Evolutionary conservation across 2,888 invertebrate genomes (phyloP), one percentile per base, ranked within the genome.

Genomic region (Oscheius myriophilus): DNA sequence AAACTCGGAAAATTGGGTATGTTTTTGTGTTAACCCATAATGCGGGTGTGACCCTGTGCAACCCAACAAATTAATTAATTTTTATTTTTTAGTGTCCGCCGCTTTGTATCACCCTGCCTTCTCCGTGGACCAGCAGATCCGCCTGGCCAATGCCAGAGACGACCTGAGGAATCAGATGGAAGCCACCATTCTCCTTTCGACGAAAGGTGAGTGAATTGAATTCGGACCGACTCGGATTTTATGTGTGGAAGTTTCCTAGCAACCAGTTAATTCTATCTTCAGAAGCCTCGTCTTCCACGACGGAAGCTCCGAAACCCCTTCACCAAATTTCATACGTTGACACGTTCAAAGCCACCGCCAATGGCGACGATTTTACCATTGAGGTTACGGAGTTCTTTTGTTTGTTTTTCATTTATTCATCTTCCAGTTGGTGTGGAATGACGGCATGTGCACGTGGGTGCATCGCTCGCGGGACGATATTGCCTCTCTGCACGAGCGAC

Each of bases 51-150:
- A n/a, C n/a, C n/a, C n/a, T n/a, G n/a, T n/a, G n/a, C n/a, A n/a
- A n/a, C n/a, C n/a, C n/a, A n/a, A n/a, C n/a, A n/a, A n/a, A n/a
- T n/a, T n/a, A n/a, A n/a, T 33, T 3, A 26, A 25, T 4, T 12
- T 4, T 2, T 16, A 41, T 12, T 33, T 59, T 72, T 16, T 51
- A 78, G 78, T 73, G 7, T 49, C 72, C 14, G 75, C 75, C 2
- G 58, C 69, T 23, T 23, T 72, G 14, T 74, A 78, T 54, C 78
- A 78, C 53, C 78, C 78, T 12, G 78, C 78, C 1, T 62, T 76
- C 11, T 25, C 72, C 16, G 59, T 72, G 0, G 64, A 73, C 18
- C 61, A 68, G 26, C 72, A 72, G 46, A 61, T 78, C 21, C 45
- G 57, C 4, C 68, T 64, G 26, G 23, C 43, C 1, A 54, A 39